phyloP scores from a whole-genome alignment of 2,113 vertebrate genomes.

The Rhodinocichla rosea region DNA sequence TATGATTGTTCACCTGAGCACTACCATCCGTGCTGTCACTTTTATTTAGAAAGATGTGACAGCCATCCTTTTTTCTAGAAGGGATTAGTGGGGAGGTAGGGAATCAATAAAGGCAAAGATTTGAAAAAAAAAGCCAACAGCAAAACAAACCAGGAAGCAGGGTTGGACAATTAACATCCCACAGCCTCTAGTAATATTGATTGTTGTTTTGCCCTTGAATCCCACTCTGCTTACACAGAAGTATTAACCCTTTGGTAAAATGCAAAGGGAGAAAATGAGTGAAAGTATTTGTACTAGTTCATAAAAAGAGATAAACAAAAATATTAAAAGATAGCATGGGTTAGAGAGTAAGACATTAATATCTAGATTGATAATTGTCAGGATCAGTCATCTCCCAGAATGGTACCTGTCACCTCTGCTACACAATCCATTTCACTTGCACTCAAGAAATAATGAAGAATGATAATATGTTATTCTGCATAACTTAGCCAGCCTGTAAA shows the following conservation, averaged over 20 bases:
- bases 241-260: slow-evolving; percentile 31
- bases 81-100: background rate
- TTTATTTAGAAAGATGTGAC: slow-evolving; percentile 40
- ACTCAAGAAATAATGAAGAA: background rate
- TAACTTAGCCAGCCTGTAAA: background rate
- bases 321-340: background rate
- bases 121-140: background rate
- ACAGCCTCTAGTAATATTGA: slow-evolving; percentile 60
- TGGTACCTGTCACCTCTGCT: background rate
- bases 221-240: background rate
- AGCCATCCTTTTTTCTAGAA: slow-evolving; percentile 15
- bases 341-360: background rate
- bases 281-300: background rate
- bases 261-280: background rate
- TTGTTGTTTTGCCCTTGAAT: slow-evolving; percentile 53
- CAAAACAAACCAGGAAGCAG: slow-evolving; percentile 25
- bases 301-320: background rate
- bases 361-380: background rate
- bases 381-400: background rate
- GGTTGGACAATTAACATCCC: slow-evolving; percentile 39
- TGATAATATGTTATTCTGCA: background rate
- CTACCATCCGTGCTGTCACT: background rate
- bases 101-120: slow-evolving; percentile 50
- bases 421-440: background rate
- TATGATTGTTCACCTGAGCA: slow-evolving; percentile 19